phyloP scores from a whole-genome alignment of 2,113 vertebrate genomes.

The Myrmophylax atrothorax region DNA sequence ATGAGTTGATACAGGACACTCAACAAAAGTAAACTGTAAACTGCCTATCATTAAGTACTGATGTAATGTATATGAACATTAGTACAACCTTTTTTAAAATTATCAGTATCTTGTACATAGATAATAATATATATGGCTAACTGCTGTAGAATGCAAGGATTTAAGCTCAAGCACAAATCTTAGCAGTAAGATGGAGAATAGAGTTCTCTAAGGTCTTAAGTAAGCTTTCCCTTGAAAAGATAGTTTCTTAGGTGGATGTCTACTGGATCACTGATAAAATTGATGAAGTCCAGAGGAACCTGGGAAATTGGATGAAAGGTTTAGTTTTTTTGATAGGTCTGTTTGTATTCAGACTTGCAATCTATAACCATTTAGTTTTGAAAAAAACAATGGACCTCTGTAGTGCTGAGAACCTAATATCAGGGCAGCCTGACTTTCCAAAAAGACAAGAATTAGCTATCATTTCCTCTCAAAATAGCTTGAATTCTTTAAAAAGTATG shows the following conservation, averaged over 20 bases:
- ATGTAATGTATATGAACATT: background rate
- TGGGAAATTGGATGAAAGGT: background rate
- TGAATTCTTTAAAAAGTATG: conserved; percentile 2
- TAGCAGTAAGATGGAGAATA: background rate
- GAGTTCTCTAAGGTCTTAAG: background rate
- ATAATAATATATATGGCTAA: background rate
- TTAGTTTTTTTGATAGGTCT: background rate
- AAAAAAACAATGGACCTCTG: conserved; percentile 53
- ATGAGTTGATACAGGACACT: background rate
- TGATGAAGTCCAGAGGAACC: background rate
- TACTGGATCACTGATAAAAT: background rate
- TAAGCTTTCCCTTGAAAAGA: background rate
- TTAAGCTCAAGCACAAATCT: background rate
- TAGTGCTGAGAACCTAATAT: conserved; percentile 50
- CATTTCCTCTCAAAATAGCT: conserved; percentile 39
- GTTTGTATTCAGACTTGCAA: background rate
- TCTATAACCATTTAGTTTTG: background rate
- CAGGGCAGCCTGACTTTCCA: conserved; percentile 1
- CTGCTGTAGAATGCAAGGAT: background rate
- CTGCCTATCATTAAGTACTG: background rate
- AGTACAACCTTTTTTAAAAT: background rate
- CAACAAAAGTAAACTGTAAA: background rate
- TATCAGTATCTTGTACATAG: background rate
- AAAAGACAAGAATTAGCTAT: conserved; percentile 34
- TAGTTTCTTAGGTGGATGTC: background rate